Base-by-base conservation (phyloP, 1,140 invertebrate species). In the Eubasilissa regina region DNA sequence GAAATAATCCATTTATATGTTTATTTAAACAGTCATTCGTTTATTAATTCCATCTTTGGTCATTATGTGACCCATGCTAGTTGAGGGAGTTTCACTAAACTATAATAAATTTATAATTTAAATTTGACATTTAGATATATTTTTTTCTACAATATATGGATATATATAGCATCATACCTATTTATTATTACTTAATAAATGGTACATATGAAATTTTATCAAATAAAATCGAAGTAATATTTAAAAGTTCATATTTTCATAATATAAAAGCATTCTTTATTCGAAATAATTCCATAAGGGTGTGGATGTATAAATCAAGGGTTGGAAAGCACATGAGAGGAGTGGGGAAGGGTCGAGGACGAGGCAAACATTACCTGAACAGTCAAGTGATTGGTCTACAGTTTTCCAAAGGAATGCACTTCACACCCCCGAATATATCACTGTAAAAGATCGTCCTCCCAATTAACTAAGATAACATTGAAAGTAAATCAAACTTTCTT, bases 401-500 rank as follows among this genome's bases (percentile, higher is more conserved):
- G 9, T 35, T 51, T 58, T 48, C 17, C 9, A 19, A 15, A 68
- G 55, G 66, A 73, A 78, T 78, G 77, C 66, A 73, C n/a, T 73
- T 78, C 66, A 15, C 77, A 58, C 77, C 77, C 47, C 53, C 12
- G 10, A 70, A 70, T 47, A 48, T 44, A 13, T 44, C 21, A 21
- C 56, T 6, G 56, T 19, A 43, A 43, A 58, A 10, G 25, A 35
- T 58, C 17, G 11, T 58, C 4, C 8, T 21, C 15, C 11, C n/a
- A 56, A 56, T 56, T 58, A 56, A 56, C 0, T 3, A 19, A 15
- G 25, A 6, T 35, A 35, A 35, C 6, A 35, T 35, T 35, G 25
- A 35, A 35, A 35, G 25, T 35, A 35, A 35, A 35, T 35, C 25
- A 35, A 35, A 6, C 25, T 3, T 35, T 35, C 25, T 35, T n/a